A percentile compares a stretch with the other conserved stretches of the same genome.
phyloP scores from a whole-genome alignment of 2,888 invertebrate species.

The Eumacrocentrus americanus region DNA sequence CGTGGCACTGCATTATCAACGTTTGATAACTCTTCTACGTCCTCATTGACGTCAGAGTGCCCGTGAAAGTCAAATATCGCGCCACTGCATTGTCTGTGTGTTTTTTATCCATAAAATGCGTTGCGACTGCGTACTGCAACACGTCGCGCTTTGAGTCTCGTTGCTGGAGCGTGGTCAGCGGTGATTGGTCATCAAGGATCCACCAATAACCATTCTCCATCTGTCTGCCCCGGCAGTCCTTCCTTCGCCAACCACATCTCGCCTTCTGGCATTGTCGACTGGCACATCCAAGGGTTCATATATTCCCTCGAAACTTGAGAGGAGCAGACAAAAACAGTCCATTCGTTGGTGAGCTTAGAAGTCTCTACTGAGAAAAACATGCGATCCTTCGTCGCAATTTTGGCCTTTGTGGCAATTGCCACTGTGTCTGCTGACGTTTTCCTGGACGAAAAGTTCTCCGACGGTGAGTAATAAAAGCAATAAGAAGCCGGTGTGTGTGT shows the following conservation, averaged over 20 bases:
- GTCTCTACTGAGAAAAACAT: constrained; percentile 60
- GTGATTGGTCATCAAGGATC: constrained; percentile 64
- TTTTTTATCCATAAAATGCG: background rate
- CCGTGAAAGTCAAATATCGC: background rate
- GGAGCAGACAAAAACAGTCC: constrained; percentile 33
- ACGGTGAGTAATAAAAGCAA: constrained; percentile 69
- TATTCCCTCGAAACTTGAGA: constrained; percentile 13
- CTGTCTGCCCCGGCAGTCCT: constrained; percentile 65
- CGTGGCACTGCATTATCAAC: background rate
- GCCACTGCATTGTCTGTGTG: background rate
- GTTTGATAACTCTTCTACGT: background rate
- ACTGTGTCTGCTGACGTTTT: constrained; percentile 73
- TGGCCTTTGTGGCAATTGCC: constrained; percentile 68
- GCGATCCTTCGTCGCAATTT: constrained; percentile 66
- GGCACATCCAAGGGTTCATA: constrained; percentile 51
- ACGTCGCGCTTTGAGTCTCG: constrained; percentile 26
- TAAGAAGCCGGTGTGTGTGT: constrained; percentile 19
- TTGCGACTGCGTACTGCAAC: constrained; percentile 51
- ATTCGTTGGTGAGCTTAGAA: background rate
- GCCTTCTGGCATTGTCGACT: constrained; percentile 55
- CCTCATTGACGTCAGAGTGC: too few relatives aligned
- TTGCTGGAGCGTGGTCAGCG: constrained; percentile 71
- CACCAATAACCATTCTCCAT: constrained; percentile 73
- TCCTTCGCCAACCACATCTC: constrained; percentile 51
- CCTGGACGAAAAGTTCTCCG: constrained; percentile 80